Conservation (phyloP, 2,113 vertebrate genomes). For the Glaucidium brasilianum region DNA sequence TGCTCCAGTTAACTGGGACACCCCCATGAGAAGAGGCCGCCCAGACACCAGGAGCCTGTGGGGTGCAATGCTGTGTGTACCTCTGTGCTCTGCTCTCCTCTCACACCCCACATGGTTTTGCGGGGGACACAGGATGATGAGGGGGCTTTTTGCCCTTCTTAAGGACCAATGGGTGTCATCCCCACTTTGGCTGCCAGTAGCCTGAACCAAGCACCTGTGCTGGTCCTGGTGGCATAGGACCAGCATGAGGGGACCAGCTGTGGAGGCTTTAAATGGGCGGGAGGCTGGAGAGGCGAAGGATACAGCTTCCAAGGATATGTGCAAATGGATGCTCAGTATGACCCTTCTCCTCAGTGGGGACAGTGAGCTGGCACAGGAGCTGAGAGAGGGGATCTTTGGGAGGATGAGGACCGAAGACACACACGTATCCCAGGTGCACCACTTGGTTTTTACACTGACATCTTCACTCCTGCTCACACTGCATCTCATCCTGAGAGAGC, state of each 20-base stretch:
- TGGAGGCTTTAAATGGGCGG: neutral
- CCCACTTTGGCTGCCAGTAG: neutral
- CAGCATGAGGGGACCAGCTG: neutral
- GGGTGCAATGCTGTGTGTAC: neutral
- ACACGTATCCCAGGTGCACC: neutral
- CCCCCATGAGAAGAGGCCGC: neutral
- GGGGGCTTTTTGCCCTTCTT: neutral
- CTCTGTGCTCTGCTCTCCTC: neutral
- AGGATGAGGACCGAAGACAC: neutral
- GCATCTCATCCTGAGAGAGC: neutral
- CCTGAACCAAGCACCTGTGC: neutral
- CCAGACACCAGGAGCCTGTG: neutral
- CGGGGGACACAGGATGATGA: neutral
- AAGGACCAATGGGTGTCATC: neutral
- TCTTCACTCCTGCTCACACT: neutral
- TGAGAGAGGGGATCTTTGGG: fast-evolving
- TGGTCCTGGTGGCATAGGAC: neutral
- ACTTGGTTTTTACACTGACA: neutral
- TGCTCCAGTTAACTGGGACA: neutral
- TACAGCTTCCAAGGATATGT: neutral
- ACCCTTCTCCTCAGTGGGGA: neutral
- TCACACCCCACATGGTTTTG: neutral
- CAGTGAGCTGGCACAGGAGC: neutral
- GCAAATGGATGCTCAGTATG: neutral
- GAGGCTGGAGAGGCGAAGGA: neutral